Evolutionary conservation across 2,113 vertebrate species (phyloP).

Genomic region (Chaenogobius annularis): DNA sequence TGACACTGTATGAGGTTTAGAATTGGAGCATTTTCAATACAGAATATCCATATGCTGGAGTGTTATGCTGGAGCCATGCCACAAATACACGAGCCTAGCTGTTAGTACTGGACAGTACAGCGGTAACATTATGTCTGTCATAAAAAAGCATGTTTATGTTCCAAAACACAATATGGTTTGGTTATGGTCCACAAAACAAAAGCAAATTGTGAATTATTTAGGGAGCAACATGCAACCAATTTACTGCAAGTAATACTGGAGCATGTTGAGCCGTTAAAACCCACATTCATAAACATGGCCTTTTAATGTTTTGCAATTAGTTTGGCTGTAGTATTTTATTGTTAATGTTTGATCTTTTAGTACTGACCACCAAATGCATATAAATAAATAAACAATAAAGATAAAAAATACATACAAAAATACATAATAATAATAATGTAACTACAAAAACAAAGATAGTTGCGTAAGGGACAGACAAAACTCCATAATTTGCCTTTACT

Average conservation of each 20-base stretch:
- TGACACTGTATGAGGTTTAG: neutral
- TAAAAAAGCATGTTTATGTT: neutral
- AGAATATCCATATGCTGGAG: neutral
- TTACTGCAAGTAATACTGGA: neutral
- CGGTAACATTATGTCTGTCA: neutral
- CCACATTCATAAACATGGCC: neutral
- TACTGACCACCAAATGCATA: neutral
- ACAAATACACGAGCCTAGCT: neutral
- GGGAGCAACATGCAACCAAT: neutral
- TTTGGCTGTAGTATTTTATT: neutral
- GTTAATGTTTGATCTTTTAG: neutral
- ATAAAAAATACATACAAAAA: neutral
- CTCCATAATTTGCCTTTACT: neutral
- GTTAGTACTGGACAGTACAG: neutral
- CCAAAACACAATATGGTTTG: neutral
- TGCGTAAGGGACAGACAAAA: neutral
- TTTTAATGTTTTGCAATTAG: neutral
- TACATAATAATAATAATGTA: neutral
- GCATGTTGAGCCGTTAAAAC: neutral
- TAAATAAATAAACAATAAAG: neutral
- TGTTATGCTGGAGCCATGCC: neutral
- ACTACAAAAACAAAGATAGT: neutral
- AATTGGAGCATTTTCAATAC: neutral
- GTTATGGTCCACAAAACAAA: neutral
- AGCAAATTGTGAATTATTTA: conserved; percentile 5